phyloP scores from a whole-genome alignment of 1,140 invertebrate species.

The Drosophila pachea region DNA sequence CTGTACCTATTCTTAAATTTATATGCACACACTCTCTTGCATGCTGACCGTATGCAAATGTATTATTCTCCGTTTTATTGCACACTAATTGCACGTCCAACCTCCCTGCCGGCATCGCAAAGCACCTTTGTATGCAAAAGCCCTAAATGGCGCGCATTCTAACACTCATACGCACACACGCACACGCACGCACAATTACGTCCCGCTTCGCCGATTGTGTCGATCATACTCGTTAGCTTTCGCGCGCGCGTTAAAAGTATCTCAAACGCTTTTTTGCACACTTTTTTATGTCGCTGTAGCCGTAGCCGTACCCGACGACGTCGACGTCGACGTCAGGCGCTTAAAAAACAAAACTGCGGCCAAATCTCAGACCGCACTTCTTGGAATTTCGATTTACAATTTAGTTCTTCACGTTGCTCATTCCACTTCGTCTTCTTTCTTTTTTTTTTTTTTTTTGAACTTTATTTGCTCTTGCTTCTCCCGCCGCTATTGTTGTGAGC shows the following conservation, averaged over 20 bases:
- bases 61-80: constrained; percentile 31
- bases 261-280: constrained; percentile 62
- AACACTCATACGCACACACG: constrained; percentile 3
- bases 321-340: constrained; percentile 44
- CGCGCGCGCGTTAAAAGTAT: constrained; percentile 72
- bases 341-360: constrained; percentile 36
- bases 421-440: constrained; percentile 24
- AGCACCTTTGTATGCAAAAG: constrained; percentile 38
- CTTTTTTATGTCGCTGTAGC: constrained; percentile 29
- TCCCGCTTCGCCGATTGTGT: constrained; percentile 34
- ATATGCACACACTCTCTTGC: neutral
- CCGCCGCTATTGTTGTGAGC: constrained; percentile 62
- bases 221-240: constrained; percentile 40
- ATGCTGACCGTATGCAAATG: constrained; percentile 29
- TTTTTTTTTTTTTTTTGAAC: constrained; percentile 26
- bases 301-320: neutral
- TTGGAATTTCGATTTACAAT: constrained; percentile 77
- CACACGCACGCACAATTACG: constrained; percentile 25
- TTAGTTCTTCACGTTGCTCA: constrained; percentile 64
- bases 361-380: constrained; percentile 64
- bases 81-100: constrained; percentile 48
- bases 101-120: constrained; percentile 9
- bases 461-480: constrained; percentile 38
- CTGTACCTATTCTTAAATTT: neutral
- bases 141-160: constrained; percentile 30